phyloP scores from a whole-genome alignment of 1,140 invertebrate species.

The Gryon sp. region DNA sequence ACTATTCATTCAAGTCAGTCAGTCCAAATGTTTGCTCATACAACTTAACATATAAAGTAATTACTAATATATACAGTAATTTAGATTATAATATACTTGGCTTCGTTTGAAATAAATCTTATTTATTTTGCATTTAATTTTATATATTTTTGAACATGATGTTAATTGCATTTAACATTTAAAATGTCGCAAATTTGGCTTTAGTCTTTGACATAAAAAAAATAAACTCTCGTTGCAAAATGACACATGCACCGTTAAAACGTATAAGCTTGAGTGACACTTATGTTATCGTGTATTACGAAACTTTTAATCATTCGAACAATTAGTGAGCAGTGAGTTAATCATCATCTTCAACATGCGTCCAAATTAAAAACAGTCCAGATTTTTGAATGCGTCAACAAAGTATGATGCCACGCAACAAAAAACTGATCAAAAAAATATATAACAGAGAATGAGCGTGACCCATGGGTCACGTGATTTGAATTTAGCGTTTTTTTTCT shows the following conservation, averaged over 20 bases:
- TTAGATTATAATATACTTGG: no score
- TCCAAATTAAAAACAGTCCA: background rate
- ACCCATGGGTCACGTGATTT: background rate
- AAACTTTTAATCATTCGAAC: constrained; percentile 5
- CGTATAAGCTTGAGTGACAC: background rate
- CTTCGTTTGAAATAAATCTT: no score
- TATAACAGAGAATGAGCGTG: no score
- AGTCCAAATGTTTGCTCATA: no score
- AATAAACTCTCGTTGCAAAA: no score
- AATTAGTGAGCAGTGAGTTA: background rate
- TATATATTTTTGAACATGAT: no score
- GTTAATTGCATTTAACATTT: background rate
- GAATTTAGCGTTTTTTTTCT: background rate
- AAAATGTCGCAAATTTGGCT: background rate
- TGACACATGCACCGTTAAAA: background rate
- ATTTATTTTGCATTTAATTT: no score
- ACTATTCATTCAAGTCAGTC: no score
- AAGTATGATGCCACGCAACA: background rate
- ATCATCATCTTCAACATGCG: background rate
- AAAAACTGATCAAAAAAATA: background rate
- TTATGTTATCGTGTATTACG: background rate
- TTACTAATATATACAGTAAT: no score
- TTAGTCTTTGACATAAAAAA: background rate
- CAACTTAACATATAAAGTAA: no score
- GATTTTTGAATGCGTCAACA: background rate